Conservation (phyloP, 2,888 invertebrate species). For the Gisinianus flammeolus region DNA sequence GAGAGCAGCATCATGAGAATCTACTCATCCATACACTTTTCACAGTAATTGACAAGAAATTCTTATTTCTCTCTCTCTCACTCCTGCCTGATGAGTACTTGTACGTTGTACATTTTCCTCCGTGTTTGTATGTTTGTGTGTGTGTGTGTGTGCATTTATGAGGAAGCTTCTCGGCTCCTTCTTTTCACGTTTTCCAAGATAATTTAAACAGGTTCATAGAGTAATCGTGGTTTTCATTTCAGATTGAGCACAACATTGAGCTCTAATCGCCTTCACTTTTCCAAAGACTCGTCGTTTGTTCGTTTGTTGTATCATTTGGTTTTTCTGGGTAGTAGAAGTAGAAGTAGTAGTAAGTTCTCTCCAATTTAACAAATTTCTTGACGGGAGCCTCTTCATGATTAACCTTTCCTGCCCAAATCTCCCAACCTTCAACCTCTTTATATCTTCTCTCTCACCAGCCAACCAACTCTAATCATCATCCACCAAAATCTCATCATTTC, state of each 20-base stretch:
- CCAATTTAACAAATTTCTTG: slow-evolving; percentile 40
- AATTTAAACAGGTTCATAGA: slow-evolving; percentile 40
- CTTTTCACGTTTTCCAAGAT: slow-evolving; percentile 30
- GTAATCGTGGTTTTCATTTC: slow-evolving; percentile 42
- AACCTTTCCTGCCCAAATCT: slow-evolving; percentile 36
- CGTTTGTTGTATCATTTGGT: slow-evolving; percentile 17
- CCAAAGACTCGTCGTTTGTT: not conserved
- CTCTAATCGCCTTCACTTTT: slow-evolving; percentile 17
- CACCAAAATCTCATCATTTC: slow-evolving; percentile 4
- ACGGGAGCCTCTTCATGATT: slow-evolving; percentile 40
- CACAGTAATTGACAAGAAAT: slow-evolving; percentile 37
- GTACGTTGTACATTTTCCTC: not conserved
- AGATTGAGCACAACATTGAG: slow-evolving; percentile 17
- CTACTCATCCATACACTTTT: slow-evolving; percentile 38
- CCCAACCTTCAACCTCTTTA: slow-evolving; percentile 31
- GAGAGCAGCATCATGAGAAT: slow-evolving; percentile 37
- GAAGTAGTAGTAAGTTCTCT: slow-evolving; percentile 10
- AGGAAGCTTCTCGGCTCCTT: slow-evolving; percentile 28
- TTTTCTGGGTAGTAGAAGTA: too few relatives aligned
- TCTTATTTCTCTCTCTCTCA: not conserved
- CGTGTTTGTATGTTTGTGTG: not conserved
- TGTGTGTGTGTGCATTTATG: slow-evolving; percentile 2
- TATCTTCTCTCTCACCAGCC: not conserved
- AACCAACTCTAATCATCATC: slow-evolving; percentile 5
- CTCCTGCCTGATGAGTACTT: not conserved